A percentile compares a stretch with the other conserved stretches of the same genome.
These are phyloP conservation scores for Eupithecia insigniata DNA, from an alignment of 2,888 invertebrate genomes.

Conservation along the genomic window DNA sequence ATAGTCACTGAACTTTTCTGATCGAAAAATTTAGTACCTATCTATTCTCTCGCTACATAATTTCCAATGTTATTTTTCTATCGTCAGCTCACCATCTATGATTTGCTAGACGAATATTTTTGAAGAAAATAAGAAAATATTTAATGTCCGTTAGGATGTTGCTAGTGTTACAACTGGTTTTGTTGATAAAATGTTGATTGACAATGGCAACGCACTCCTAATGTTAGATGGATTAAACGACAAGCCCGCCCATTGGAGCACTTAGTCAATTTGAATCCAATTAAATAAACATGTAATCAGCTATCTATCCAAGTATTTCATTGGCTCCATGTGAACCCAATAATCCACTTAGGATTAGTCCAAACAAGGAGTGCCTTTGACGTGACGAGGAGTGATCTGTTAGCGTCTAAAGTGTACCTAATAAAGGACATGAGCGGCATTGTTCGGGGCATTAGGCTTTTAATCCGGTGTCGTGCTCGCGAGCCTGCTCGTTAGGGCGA, in stretches of 20 bases:
- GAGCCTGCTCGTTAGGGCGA: conserved; percentile 77
- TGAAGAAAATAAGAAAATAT: background rate
- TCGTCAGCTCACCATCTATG: background rate
- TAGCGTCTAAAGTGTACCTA: conserved; percentile 76
- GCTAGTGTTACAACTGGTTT: background rate
- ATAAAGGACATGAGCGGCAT: conserved; percentile 74
- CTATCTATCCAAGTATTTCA: conserved; percentile 50
- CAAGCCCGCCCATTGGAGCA: conserved; percentile 32
- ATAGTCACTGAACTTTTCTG: background rate
- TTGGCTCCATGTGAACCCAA: conserved; percentile 58
- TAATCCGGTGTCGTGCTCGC: conserved; percentile 79
- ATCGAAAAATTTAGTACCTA: background rate
- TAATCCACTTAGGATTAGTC: conserved; percentile 82
- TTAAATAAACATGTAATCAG: conserved; percentile 58
- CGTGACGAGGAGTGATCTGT: conserved; percentile 76
- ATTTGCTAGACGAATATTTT: background rate
- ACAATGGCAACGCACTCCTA: conserved; percentile 1
- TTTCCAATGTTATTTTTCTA: background rate
- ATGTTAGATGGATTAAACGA: conserved; percentile 28
- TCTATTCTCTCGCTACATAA: background rate
- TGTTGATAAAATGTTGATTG: background rate
- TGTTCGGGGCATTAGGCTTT: conserved; percentile 81
- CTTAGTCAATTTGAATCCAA: conserved; percentile 50
- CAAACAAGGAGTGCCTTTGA: conserved; percentile 79
- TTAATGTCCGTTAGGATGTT: background rate